phyloP scores from a whole-genome alignment of 2,888 invertebrate genomes.

The Diplazon laetatorius region DNA sequence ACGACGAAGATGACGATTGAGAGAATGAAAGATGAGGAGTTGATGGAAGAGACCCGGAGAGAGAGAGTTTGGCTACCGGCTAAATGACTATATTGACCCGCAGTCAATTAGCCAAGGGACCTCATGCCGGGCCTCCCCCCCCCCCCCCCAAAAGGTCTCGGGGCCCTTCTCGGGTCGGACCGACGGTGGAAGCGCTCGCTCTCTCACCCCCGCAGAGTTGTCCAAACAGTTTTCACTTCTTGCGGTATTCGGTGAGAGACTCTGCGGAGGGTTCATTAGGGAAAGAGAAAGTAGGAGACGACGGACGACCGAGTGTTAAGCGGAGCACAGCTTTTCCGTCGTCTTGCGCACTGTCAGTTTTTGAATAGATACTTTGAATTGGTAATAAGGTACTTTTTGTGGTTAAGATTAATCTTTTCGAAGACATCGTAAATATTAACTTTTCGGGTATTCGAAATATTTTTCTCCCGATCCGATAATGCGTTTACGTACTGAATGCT shows the following conservation, averaged over 20 bases:
- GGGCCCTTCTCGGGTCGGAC: conserved; percentile 17
- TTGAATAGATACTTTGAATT: background rate
- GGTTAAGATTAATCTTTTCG: background rate
- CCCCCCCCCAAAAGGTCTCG: conserved; percentile 42
- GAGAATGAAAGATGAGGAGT: conserved; percentile 59
- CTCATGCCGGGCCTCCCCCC: conserved; percentile 66
- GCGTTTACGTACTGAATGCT: background rate
- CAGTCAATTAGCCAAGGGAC: conserved; percentile 70
- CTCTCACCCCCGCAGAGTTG: conserved; percentile 42
- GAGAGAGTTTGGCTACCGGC: conserved; percentile 57
- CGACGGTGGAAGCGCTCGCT: conserved; percentile 13
- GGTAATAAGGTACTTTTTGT: conserved; percentile 5
- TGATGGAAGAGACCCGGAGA: conserved; percentile 55
- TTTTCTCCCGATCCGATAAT: background rate
- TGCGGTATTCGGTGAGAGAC: conserved; percentile 47
- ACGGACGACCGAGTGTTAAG: conserved; percentile 1
- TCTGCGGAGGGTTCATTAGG: conserved; percentile 23
- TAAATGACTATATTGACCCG: conserved; percentile 72
- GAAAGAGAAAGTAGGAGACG: conserved; percentile 52
- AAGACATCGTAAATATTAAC: conserved; percentile 1
- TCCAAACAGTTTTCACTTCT: conserved; percentile 46
- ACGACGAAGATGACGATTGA: conserved; percentile 52
- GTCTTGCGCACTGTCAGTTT: background rate
- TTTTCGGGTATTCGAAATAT: background rate
- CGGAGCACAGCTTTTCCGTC: conserved; percentile 26